Evolutionary conservation across 2,113 vertebrate species (phyloP).

Genomic region (Lucifuga dentata): DNA sequence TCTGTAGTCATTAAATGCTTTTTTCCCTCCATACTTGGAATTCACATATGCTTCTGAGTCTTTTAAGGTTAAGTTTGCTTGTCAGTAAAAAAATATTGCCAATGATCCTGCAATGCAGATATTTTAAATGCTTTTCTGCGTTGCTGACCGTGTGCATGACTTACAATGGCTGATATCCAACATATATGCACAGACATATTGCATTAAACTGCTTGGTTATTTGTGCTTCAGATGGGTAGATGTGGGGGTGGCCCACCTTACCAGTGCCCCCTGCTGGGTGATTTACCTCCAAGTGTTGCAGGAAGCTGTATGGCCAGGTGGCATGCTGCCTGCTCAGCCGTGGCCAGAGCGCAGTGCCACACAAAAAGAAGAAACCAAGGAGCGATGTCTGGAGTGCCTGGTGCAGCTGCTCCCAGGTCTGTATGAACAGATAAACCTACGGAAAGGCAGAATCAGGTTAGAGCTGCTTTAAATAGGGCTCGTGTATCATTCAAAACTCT

Average conservation of each 20-base stretch:
- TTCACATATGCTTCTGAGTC: conserved; percentile 17
- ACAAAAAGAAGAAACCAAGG: conserved; percentile 85
- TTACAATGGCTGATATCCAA: not conserved
- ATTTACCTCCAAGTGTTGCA: conserved; percentile 91
- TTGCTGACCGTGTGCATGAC: conserved; percentile 13
- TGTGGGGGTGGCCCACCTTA: conserved; percentile 89
- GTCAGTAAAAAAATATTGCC: conserved; percentile 21
- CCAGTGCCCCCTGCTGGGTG: conserved; percentile 90
- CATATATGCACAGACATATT: not conserved
- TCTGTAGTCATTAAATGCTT: conserved; percentile 27
- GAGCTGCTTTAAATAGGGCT: not conserved
- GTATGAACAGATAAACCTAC: not conserved
- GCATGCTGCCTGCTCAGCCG: conserved; percentile 84
- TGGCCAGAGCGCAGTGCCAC: conserved; percentile 84
- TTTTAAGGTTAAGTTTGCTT: conserved; percentile 26
- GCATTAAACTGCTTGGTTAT: not conserved
- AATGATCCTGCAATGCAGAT: not conserved
- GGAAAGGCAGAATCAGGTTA: not conserved
- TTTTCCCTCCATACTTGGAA: conserved; percentile 15
- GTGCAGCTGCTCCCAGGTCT: conserved; percentile 90
- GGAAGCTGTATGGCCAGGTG: conserved; percentile 94
- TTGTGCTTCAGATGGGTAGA: conserved; percentile 90
- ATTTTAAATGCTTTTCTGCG: conserved; percentile 2
- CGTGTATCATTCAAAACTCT: too few species aligned
- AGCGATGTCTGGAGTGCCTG: conserved; percentile 88